A percentile compares a stretch with the other conserved stretches of the same genome.
Conservation (phyloP, 2,113 vertebrate genomes). For the Heliornis fulica region DNA sequence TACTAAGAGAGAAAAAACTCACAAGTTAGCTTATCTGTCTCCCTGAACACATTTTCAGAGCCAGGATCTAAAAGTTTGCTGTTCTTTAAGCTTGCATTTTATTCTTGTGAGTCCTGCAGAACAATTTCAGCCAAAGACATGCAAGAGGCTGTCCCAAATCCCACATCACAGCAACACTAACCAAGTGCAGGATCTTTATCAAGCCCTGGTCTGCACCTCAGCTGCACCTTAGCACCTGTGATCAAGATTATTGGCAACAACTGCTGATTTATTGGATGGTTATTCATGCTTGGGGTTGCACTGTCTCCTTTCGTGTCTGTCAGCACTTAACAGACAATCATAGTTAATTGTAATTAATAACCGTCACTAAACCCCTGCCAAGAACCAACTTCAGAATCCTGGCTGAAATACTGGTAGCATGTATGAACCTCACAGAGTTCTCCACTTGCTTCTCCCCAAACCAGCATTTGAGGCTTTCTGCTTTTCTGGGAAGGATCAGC, state of each 20-base stretch:
- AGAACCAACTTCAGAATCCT: background rate
- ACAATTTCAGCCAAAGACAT: background rate
- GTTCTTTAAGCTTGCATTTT: background rate
- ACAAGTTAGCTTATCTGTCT: background rate
- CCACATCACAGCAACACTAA: background rate
- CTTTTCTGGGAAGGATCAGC: background rate
- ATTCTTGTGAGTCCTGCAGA: background rate
- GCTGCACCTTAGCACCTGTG: background rate
- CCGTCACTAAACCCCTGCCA: background rate
- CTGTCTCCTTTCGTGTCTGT: background rate
- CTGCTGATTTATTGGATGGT: background rate
- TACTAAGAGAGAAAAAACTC: background rate
- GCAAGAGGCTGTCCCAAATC: rapidly evolving
- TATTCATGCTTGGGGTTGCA: background rate
- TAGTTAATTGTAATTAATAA: background rate
- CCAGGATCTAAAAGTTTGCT: background rate
- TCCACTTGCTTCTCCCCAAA: rapidly evolving
- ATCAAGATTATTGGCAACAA: background rate
- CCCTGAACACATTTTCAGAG: background rate
- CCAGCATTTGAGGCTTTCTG: rapidly evolving
- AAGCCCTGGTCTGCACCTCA: background rate
- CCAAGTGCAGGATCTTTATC: background rate
- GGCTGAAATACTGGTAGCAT: background rate
- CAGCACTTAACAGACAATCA: background rate
- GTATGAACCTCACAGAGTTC: background rate